Evolutionary conservation across 2,797 vertebrate species (phyloP).

Genomic region (Basileuterus tristriatus): DNA sequence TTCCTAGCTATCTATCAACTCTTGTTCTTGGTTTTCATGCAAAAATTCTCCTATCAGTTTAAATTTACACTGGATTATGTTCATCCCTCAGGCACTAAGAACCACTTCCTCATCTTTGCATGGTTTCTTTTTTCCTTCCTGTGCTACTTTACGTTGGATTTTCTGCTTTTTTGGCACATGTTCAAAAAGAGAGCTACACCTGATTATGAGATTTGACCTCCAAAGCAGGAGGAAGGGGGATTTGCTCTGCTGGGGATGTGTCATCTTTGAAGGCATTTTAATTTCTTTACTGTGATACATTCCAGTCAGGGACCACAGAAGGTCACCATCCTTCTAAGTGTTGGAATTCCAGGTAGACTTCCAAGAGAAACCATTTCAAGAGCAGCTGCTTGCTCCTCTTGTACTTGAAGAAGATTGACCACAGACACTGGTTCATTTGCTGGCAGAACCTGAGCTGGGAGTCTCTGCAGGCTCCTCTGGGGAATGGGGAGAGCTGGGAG

Average conservation of each 20-base stretch:
- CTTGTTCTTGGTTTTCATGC: conserved; percentile 6
- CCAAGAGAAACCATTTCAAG: background rate
- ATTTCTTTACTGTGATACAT: background rate
- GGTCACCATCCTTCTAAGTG: background rate
- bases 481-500: background rate
- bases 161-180: background rate
- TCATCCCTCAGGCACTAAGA: conserved; percentile 25
- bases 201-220: background rate
- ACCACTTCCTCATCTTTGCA: conserved; percentile 4
- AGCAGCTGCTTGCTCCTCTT: background rate
- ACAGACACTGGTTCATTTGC: background rate
- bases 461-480: background rate
- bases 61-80: conserved; percentile 10
- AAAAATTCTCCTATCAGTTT: conserved; percentile 35
- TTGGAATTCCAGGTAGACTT: background rate
- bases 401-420: background rate
- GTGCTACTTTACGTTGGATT: background rate
- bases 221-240: background rate
- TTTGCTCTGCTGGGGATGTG: background rate
- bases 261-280: background rate
- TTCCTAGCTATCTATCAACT: background rate
- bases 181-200: background rate
- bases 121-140: conserved; percentile 15
- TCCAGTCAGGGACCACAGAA: background rate
- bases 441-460: background rate